phyloP scores from a whole-genome alignment of 2,888 invertebrate genomes.

The Calameuta filiformis region DNA sequence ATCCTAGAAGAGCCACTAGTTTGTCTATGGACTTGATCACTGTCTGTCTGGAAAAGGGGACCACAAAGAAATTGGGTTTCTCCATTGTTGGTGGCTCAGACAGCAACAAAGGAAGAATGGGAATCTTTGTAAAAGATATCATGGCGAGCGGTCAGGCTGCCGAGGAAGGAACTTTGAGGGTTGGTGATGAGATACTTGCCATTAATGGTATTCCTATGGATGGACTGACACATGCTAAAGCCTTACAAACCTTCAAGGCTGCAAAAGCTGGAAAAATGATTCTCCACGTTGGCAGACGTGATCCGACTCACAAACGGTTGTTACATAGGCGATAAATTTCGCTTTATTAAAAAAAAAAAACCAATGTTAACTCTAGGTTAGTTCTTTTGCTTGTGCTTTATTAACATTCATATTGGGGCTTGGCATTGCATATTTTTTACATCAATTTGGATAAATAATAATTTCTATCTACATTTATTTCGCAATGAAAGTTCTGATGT shows the following conservation, averaged over 20 bases:
- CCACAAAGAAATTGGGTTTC: constrained; percentile 73
- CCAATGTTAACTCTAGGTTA: constrained; percentile 41
- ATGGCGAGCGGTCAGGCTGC: constrained; percentile 73
- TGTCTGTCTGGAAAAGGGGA: constrained; percentile 70
- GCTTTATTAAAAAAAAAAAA: neutral
- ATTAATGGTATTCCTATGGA: constrained; percentile 71
- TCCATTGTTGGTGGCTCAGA: constrained; percentile 75
- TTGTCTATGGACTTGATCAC: constrained; percentile 54
- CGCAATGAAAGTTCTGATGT: neutral
- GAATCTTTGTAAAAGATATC: constrained; percentile 74
- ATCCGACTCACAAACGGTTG: constrained; percentile 60
- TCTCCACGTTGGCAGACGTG: constrained; percentile 68
- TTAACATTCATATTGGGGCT: constrained; percentile 28
- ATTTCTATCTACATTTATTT: neutral
- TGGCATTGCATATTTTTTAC: neutral
- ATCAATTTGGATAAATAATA: neutral
- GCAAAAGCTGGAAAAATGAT: constrained; percentile 71
- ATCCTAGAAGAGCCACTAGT: constrained; percentile 46
- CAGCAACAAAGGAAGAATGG: constrained; percentile 72
- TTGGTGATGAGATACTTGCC: constrained; percentile 73
- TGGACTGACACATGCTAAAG: constrained; percentile 71
- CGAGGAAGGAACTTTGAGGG: constrained; percentile 70
- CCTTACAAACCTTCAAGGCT: constrained; percentile 71
- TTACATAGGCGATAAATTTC: constrained; percentile 32
- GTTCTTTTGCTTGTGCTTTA: constrained; percentile 44